Evolutionary conservation across 2,888 invertebrate species (phyloP).

Genomic region (Lottia gigantea): DNA sequence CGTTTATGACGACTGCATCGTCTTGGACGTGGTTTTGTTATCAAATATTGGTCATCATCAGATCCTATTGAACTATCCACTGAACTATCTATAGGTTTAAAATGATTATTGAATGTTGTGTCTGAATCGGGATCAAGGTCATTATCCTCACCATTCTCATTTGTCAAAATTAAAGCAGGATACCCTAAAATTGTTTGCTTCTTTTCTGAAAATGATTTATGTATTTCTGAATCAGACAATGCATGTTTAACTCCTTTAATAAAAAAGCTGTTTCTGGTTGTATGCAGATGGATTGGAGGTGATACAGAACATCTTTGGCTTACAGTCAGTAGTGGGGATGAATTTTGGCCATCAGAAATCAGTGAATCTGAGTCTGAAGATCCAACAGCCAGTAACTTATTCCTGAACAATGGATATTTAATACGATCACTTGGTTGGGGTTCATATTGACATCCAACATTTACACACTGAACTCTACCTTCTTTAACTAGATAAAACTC

Average conservation of each 20-base stretch:
- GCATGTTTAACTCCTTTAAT: no score
- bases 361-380: background rate
- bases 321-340: background rate
- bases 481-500: conserved; percentile 40
- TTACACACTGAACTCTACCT: conserved; percentile 36
- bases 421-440: background rate
- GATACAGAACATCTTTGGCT: background rate
- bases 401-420: background rate
- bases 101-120: background rate
- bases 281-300: background rate
- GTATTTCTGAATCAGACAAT: background rate
- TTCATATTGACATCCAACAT: background rate
- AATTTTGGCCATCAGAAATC: background rate
- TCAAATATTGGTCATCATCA: background rate
- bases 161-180: background rate
- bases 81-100: background rate
- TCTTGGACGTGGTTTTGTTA: background rate
- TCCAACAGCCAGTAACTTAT: background rate
- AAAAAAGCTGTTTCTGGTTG: background rate
- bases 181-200: background rate
- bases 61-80: background rate
- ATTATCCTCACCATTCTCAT: background rate
- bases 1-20: background rate
- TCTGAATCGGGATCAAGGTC: background rate
- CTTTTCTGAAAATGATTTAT: background rate